Percentiles rank a stretch among this genome's conserved stretches.
These are phyloP conservation scores for Holothuria scabra DNA, from an alignment of 53 echinoderm and acorn worm genomes.

Conservation along the genomic window DNA sequence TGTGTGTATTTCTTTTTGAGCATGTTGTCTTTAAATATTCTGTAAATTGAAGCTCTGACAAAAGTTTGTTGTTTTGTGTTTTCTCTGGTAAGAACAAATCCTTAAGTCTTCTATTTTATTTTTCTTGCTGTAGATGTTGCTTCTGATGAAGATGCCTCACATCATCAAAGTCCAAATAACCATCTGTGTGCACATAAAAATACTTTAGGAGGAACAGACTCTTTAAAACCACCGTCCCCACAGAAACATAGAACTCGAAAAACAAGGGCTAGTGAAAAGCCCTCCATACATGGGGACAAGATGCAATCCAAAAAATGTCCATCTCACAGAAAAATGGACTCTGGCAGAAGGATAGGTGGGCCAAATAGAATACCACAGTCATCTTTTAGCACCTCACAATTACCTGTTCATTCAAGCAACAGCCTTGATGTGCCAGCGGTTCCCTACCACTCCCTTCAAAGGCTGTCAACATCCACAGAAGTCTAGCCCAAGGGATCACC, in stretches of 20 bases:
- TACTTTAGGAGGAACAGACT: conserved; percentile 21
- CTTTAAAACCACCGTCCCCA: conserved; percentile 19
- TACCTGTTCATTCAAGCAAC: conserved; percentile 9
- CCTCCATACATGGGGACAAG: conserved; percentile 2
- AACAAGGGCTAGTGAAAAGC: conserved; percentile 14
- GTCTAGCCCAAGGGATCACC: conserved; percentile 16
- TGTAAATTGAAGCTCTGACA: neutral
- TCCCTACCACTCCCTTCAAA: conserved; percentile 46
- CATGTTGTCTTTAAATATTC: no score
- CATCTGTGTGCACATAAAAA: conserved; percentile 25
- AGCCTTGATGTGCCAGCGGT: conserved; percentile 44
- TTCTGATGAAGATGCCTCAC: conserved; percentile 31
- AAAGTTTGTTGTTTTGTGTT: neutral
- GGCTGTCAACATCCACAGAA: conserved; percentile 39
- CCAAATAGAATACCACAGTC: conserved; percentile 20
- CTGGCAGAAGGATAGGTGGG: conserved; percentile 38
- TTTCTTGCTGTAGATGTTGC: conserved; percentile 13
- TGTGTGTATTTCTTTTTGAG: no score
- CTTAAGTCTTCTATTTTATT: neutral
- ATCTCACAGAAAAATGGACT: conserved; percentile 51
- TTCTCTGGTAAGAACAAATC: neutral
- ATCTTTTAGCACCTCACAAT: conserved; percentile 44
- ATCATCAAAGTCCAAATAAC: neutral
- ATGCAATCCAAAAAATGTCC: conserved; percentile 47
- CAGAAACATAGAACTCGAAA: conserved; percentile 39